These are phyloP conservation scores for Cosmopolites sordidus DNA, from an alignment of 2,888 invertebrate species.

Conservation along the genomic window DNA sequence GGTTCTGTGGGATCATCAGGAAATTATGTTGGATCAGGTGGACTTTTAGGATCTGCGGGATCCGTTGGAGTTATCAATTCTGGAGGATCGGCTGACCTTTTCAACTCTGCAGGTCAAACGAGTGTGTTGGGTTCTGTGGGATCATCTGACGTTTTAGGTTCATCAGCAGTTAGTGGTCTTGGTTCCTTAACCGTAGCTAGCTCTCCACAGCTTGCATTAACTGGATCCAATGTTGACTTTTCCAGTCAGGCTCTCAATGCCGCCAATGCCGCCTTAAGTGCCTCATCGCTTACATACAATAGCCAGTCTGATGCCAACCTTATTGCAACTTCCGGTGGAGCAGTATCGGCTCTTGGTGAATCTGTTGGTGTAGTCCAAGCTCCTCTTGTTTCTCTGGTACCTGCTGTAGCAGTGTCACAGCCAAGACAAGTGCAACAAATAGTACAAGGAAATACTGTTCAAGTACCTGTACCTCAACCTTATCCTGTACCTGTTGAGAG, in stretches of 20 bases:
- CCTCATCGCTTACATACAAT: background rate
- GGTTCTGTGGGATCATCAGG: too few relatives aligned
- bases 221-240: background rate
- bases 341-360: background rate
- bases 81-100: too few relatives aligned
- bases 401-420: slow-evolving; percentile 6
- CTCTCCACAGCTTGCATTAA: too few relatives aligned
- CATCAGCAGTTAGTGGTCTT: background rate
- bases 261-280: background rate
- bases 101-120: too few relatives aligned
- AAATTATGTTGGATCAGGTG: too few relatives aligned
- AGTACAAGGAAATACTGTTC: slow-evolving; percentile 18
- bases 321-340: background rate
- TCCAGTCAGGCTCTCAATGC: background rate
- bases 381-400: slow-evolving; percentile 6
- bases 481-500: slow-evolving; percentile 11
- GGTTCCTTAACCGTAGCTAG: background rate
- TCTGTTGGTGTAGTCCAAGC: slow-evolving; percentile 8
- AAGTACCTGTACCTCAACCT: slow-evolving; percentile 21
- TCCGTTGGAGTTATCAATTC: too few relatives aligned
- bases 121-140: too few relatives aligned
- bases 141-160: too few relatives aligned
- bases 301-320: background rate
- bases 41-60: too few relatives aligned
- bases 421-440: slow-evolving; percentile 13